Percentiles rank a stretch among this genome's conserved stretches.
phyloP scores from a whole-genome alignment of 2,888 invertebrate species.

The Ceraclea dissimilis region DNA sequence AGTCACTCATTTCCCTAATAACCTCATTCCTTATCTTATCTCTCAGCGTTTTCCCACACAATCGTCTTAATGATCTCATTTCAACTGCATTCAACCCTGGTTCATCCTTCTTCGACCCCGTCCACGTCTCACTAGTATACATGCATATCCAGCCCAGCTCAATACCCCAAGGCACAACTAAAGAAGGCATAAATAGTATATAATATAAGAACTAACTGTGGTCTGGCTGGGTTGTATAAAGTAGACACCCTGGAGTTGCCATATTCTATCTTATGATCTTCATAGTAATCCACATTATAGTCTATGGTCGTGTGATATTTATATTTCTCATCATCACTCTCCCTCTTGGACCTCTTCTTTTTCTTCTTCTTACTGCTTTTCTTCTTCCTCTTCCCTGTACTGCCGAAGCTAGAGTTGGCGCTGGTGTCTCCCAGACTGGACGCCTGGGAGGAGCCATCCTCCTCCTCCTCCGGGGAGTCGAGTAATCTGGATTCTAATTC shows the following conservation, averaged over 20 bases:
- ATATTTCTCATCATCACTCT: conserved; percentile 19
- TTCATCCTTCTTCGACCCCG: too few species aligned
- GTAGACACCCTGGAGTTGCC: conserved; percentile 54
- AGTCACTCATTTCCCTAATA: too few species aligned
- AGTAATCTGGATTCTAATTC: not conserved
- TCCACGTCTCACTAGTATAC: too few species aligned
- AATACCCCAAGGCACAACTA: too few species aligned
- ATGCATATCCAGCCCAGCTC: too few species aligned
- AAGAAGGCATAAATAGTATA: too few species aligned
- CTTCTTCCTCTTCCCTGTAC: not conserved
- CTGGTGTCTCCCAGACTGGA: not conserved
- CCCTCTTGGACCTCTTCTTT: not conserved
- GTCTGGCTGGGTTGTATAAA: conserved; percentile 56
- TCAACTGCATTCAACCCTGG: too few species aligned
- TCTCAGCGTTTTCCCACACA: too few species aligned
- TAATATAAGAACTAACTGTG: conserved; percentile 50
- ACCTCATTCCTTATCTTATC: too few species aligned
- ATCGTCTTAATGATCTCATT: too few species aligned
- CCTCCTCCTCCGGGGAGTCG: not conserved
- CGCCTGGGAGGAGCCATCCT: not conserved
- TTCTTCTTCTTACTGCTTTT: not conserved
- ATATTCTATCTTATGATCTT: conserved; percentile 49
- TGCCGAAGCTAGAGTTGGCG: not conserved
- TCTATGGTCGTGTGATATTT: conserved; percentile 29
- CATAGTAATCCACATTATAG: conserved; percentile 45